Evolutionary conservation across 1,140 invertebrate species (phyloP).

Genomic region (Diprion similis): DNA sequence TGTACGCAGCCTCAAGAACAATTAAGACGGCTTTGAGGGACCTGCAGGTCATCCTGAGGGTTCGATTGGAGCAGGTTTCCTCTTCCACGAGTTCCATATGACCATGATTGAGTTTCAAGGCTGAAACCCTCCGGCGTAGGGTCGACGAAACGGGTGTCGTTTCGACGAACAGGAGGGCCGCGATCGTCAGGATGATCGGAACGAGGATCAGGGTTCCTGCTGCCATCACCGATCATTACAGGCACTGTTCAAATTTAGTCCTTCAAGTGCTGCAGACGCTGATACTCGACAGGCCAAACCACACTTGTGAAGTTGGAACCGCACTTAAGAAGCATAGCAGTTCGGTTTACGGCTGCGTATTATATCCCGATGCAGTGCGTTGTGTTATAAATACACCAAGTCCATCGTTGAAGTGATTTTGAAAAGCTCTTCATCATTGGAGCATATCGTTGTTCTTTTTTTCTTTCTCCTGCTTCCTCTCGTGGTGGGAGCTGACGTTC

Average conservation of each 20-base stretch:
- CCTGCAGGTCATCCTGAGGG: slow-evolving; percentile 50
- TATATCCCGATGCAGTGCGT: too few species aligned
- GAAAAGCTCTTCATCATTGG: too few species aligned
- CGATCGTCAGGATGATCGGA: slow-evolving; percentile 19
- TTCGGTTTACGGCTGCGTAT: too few species aligned
- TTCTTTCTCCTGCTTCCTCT: too few species aligned
- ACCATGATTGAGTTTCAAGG: slow-evolving; percentile 39
- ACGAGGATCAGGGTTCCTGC: slow-evolving; percentile 40
- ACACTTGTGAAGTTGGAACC: neutral
- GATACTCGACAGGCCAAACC: neutral
- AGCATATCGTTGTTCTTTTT: too few species aligned
- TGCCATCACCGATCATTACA: slow-evolving; percentile 51
- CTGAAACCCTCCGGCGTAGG: slow-evolving; percentile 40
- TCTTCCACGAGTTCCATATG: slow-evolving; percentile 55
- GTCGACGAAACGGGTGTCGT: slow-evolving; percentile 32
- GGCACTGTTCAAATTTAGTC: neutral
- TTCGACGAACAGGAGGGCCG: slow-evolving; percentile 21
- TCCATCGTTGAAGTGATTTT: too few species aligned
- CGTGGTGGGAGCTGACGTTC: too few species aligned
- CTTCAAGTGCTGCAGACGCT: too few species aligned
- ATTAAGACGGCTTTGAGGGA: slow-evolving; percentile 54
- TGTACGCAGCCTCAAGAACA: slow-evolving; percentile 50
- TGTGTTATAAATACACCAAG: too few species aligned
- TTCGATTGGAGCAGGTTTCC: slow-evolving; percentile 47
- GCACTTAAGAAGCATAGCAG: neutral